Base-by-base conservation (phyloP, 2,888 invertebrate genomes). In the Congeria kusceri region DNA sequence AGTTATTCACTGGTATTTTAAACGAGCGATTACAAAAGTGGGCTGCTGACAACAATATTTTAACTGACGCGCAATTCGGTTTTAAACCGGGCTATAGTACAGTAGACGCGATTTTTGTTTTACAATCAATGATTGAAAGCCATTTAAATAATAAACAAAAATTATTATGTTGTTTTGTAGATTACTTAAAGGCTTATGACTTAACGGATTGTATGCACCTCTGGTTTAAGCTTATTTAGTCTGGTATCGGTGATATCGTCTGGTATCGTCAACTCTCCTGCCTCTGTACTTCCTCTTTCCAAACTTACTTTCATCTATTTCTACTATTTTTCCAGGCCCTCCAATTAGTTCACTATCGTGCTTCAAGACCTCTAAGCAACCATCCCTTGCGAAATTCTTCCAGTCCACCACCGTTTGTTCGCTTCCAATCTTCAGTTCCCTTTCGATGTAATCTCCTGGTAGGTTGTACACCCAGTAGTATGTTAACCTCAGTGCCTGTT, bases 61-160 rank as follows among this genome's bases (percentile, higher is more conserved):
- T 72, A 20, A 49, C 73, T 18, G 75, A 75, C 29, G 73, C 77
- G 25, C 80, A 83, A 61, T 77, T 80, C 58, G 77, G 77, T 20
- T 83, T 80, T 59, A 70, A 53, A 58, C 23, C 59, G 5, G 44
- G 47, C 18, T 32, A 59, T 32, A 59, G 63, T 32, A 84, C 78
- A 2, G 53, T 70, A 13, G 84, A 78, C 65, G 72, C 68, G n/a
- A 80, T 83, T 15, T 80, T 80, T 67, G 47, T 66, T 3, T n/a
- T n/a, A n/a, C n/a, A n/a, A 7, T 32, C 64, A 18, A 32, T 80
- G 3, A 72, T 77, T n/a, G 56, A 68, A 44, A 77, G 63, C 28
- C 53, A 72, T 27, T 11, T 77, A 0, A 49, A 28, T 18, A 20
- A 44, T 13, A 72, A 71, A 32, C 29, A 63, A 23, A 61, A 57